Conservation (phyloP, 2,113 vertebrate species). For the Entomyzon cyanotis region DNA sequence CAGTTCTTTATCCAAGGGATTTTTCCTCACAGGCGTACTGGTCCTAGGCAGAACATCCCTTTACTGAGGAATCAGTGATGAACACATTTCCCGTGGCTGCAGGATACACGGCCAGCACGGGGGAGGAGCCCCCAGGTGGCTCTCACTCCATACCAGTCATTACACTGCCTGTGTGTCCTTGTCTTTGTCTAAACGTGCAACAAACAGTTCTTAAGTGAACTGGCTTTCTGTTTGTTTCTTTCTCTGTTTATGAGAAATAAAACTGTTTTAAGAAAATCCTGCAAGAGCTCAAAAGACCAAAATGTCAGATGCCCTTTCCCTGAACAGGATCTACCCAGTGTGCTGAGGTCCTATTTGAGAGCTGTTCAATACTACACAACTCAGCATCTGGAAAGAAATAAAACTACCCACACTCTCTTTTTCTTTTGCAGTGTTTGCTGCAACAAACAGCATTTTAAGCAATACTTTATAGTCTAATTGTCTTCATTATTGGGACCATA, state of each 20-base stretch:
- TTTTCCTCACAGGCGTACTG: neutral
- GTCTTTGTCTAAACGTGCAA: neutral
- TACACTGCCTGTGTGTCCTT: neutral
- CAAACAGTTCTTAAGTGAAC: neutral
- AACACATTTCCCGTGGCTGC: neutral
- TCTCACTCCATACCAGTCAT: rapidly evolving
- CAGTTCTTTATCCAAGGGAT: neutral
- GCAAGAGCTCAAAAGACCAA: neutral
- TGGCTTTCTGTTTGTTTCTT: neutral
- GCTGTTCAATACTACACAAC: neutral
- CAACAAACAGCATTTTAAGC: neutral
- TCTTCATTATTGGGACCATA: neutral
- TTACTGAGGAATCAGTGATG: rapidly evolving
- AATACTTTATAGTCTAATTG: neutral
- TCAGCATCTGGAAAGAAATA: neutral
- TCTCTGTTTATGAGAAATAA: neutral
- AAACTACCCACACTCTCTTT: neutral
- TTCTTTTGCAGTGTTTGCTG: neutral
- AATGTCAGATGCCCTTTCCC: neutral
- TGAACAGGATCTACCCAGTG: neutral
- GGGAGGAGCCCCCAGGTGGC: neutral
- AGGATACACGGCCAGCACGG: neutral
- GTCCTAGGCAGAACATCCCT: neutral
- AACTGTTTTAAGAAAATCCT: neutral
- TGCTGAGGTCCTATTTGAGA: neutral